Evolutionary conservation across 2,113 vertebrate species (phyloP).

Genomic region (Elaphurus davidianus): DNA sequence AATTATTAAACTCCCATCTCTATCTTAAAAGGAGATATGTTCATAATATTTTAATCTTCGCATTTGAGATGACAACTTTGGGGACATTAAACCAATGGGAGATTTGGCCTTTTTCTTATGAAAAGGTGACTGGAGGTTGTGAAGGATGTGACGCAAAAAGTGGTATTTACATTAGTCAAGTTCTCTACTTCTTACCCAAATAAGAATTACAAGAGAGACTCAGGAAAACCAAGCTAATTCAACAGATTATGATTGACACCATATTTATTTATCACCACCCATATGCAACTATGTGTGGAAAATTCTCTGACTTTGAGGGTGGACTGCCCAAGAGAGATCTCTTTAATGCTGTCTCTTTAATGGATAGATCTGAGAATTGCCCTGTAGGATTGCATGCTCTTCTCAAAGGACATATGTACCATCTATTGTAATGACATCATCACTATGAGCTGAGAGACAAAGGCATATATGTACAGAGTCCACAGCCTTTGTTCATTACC

Average conservation of each 20-base stretch:
- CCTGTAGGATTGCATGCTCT: conserved; percentile 35
- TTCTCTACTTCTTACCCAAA: not conserved
- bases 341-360: not conserved
- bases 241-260: not conserved
- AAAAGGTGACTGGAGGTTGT: not conserved
- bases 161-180: not conserved
- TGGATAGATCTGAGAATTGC: conserved; percentile 36
- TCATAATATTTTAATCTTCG: not conserved
- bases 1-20: not conserved
- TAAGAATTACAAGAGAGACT: not conserved
- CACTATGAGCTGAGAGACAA: not conserved
- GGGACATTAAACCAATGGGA: not conserved
- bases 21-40: not conserved
- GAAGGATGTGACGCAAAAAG: not conserved
- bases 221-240: not conserved
- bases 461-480: too few species aligned
- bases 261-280: not conserved
- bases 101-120: not conserved
- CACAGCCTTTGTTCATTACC: not conserved
- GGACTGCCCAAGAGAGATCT: not conserved
- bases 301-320: not conserved
- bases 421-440: not conserved
- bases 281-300: not conserved
- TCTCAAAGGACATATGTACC: conserved; percentile 41
- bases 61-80: not conserved